A percentile compares a stretch with the other conserved stretches of the same genome.
Conservation (phyloP, 1,140 invertebrate genomes). For the Megalopta genalis region DNA sequence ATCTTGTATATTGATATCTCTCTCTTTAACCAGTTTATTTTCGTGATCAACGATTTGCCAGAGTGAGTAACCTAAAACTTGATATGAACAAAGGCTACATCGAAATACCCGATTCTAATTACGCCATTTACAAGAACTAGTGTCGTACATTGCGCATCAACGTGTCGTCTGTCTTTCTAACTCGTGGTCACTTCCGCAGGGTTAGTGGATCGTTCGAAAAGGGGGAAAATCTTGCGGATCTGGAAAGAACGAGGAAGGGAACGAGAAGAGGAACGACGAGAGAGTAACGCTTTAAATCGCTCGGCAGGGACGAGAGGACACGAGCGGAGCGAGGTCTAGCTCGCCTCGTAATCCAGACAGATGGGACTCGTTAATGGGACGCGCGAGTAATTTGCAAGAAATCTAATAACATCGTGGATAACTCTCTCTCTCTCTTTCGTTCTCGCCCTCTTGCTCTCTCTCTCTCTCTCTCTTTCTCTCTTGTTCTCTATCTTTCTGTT, state of each 20-base stretch:
- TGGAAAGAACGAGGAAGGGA: conserved; percentile 16
- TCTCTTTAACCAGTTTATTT: no score
- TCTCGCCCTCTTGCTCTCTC: conserved; percentile 7
- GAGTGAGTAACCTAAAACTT: no score
- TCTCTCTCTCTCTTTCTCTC: neutral
- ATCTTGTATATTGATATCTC: no score
- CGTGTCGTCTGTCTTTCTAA: neutral
- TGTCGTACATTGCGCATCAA: no score
- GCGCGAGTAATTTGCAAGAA: conserved; percentile 75
- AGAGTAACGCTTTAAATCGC: conserved; percentile 60
- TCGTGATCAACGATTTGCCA: no score
- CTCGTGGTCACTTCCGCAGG: neutral
- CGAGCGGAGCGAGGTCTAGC: conserved; percentile 47
- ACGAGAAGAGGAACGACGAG: neutral
- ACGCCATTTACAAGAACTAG: no score
- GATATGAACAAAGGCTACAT: no score
- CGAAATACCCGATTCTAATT: no score
- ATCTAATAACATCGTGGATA: conserved; percentile 70
- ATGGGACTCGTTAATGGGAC: conserved; percentile 74
- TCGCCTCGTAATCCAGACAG: conserved; percentile 71
- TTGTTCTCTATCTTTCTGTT: conserved; percentile 12
- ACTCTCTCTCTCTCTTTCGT: conserved; percentile 13
- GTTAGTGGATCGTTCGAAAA: neutral
- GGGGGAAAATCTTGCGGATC: neutral
- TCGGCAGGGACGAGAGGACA: conserved; percentile 27